Conservation (phyloP, 2,797 vertebrate species). For the Microchirus variegatus region DNA sequence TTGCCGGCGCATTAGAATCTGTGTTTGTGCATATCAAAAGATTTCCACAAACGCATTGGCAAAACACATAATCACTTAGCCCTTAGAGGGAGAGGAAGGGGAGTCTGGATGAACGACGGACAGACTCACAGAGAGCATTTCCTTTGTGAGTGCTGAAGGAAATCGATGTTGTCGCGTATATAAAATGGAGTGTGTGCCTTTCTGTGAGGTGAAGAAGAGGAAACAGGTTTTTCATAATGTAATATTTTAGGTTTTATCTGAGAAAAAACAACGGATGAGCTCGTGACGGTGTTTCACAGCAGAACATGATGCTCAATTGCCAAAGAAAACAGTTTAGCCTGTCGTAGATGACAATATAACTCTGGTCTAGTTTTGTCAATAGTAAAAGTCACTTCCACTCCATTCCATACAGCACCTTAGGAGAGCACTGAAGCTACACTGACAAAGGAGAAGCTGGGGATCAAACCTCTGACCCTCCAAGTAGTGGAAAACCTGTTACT, state of each 20-base stretch:
- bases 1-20: conserved; percentile 73
- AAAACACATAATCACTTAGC: conserved; percentile 82
- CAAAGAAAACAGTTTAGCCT: too few relatives aligned
- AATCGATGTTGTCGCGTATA: conserved; percentile 22
- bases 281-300: too few relatives aligned
- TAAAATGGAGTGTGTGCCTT: conserved; percentile 6
- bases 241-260: neutral
- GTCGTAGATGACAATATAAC: too few relatives aligned
- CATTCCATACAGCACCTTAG: too few relatives aligned
- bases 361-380: too few relatives aligned
- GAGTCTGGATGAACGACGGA: conserved; percentile 16
- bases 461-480: neutral
- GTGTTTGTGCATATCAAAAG: conserved; percentile 84
- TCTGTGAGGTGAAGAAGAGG: neutral
- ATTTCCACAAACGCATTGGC: conserved; percentile 75
- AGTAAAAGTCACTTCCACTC: too few relatives aligned
- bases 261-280: neutral
- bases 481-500: neutral
- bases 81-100: conserved; percentile 45
- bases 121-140: conserved; percentile 45
- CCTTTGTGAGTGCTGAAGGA: conserved; percentile 45
- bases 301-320: too few relatives aligned
- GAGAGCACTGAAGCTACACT: too few relatives aligned
- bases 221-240: neutral
- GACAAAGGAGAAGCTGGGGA: too few relatives aligned